Percentiles rank a stretch among this genome's conserved stretches.
These are phyloP conservation scores for Petrocephalus zakoni DNA, from an alignment of 2,113 vertebrate species.

Conservation along the genomic window DNA sequence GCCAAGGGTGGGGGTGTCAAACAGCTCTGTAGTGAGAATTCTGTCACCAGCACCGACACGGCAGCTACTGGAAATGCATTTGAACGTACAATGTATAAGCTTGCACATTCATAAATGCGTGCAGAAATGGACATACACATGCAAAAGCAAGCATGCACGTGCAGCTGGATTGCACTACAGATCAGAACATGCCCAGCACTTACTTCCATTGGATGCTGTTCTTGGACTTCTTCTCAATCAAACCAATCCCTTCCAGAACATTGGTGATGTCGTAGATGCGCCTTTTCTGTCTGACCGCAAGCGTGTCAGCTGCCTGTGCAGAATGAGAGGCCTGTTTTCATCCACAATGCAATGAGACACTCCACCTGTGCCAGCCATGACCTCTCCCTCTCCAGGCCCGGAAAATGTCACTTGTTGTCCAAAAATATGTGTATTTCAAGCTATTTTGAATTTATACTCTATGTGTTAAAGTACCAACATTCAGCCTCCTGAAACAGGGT, in stretches of 20 bases:
- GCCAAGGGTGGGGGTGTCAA: not conserved
- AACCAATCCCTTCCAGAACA: constrained; percentile 91
- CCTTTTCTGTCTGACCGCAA: constrained; percentile 92
- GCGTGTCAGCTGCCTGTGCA: constrained; percentile 85
- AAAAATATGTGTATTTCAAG: not conserved
- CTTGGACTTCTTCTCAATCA: constrained; percentile 98
- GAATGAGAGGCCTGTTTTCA: not conserved
- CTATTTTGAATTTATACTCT: not conserved
- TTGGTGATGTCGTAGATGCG: constrained; percentile 98
- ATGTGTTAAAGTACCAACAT: not conserved
- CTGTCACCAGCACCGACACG: not conserved
- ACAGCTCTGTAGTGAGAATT: not conserved
- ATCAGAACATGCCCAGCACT: constrained; percentile 47
- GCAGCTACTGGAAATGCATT: not conserved
- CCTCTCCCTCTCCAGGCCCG: not conserved
- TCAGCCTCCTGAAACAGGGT: not conserved
- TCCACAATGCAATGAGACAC: not conserved
- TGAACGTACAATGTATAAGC: not conserved
- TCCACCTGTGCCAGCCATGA: not conserved
- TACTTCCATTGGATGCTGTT: constrained; percentile 99
- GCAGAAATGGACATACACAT: not conserved
- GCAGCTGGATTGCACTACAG: not conserved
- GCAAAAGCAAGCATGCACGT: not conserved
- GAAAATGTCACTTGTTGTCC: not conserved
- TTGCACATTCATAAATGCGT: not conserved